A percentile compares a stretch with the other conserved stretches of the same genome.
Evolutionary conservation across 53 echinoderm and acorn worm genomes (phyloP).

Genomic region (Holothuria leucospilota): DNA sequence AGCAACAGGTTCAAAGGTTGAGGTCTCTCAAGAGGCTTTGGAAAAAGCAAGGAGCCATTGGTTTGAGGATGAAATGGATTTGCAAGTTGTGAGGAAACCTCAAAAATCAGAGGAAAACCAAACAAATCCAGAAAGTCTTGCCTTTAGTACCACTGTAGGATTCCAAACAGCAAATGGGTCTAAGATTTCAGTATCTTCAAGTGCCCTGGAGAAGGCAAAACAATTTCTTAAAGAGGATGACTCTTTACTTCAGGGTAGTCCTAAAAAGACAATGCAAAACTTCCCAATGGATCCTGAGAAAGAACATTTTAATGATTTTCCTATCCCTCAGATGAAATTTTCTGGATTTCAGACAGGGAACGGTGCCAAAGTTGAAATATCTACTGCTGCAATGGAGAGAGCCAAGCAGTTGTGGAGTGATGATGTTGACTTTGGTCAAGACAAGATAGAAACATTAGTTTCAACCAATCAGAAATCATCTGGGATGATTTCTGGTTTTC

Average conservation of each 20-base stretch:
- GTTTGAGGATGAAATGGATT: conserved; percentile 17
- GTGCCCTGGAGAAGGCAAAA: conserved; percentile 56
- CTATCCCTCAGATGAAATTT: neutral
- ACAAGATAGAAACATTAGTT: neutral
- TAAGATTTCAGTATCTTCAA: conserved; percentile 33
- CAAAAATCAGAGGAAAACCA: neutral
- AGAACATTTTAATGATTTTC: neutral
- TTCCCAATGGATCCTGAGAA: no score
- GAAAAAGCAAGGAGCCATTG: conserved; percentile 58
- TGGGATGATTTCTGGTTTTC: conserved; percentile 41
- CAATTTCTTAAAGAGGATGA: neutral
- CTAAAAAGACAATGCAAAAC: no score
- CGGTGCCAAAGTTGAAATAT: neutral
- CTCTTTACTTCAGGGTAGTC: no score
- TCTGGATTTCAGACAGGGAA: neutral
- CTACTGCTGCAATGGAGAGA: conserved; percentile 4
- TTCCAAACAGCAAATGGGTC: conserved; percentile 67
- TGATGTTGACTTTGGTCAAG: neutral
- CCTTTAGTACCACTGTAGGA: neutral
- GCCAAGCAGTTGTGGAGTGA: conserved; percentile 32
- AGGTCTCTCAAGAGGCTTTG: conserved; percentile 72
- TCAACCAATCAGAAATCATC: neutral
- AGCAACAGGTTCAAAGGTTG: conserved; percentile 54
- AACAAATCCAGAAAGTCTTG: neutral
- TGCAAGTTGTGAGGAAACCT: neutral